phyloP scores from a whole-genome alignment of 1,140 invertebrate species.

The Halesus radiatus region DNA sequence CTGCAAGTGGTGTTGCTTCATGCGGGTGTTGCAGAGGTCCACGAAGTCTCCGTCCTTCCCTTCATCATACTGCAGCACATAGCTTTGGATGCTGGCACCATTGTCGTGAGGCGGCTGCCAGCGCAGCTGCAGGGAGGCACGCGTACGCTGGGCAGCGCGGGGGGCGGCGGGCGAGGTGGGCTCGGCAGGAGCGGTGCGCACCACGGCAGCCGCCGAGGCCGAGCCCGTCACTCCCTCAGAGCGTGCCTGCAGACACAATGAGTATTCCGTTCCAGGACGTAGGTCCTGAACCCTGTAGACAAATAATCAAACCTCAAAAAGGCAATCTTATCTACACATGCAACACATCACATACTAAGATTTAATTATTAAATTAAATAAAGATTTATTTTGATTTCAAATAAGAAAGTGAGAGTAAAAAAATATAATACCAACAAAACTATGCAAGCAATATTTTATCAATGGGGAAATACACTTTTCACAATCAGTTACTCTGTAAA shows the following conservation, averaged over 20 bases:
- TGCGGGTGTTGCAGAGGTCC: constrained; percentile 79
- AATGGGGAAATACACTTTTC: too few species aligned
- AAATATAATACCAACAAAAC: too few species aligned
- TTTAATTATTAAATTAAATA: too few species aligned
- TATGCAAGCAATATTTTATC: too few species aligned
- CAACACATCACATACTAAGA: too few species aligned
- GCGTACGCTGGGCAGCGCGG: constrained; percentile 72
- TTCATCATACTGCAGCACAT: constrained; percentile 85
- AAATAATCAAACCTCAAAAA: constrained; percentile 12
- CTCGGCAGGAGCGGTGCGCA: constrained; percentile 77
- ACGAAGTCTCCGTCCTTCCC: constrained; percentile 77
- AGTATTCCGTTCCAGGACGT: constrained; percentile 85
- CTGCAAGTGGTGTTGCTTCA: constrained; percentile 79
- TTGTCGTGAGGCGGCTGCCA: constrained; percentile 82
- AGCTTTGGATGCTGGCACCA: constrained; percentile 82
- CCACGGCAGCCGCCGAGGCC: constrained; percentile 70
- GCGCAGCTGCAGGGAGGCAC: constrained; percentile 75
- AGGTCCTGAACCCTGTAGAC: constrained; percentile 80
- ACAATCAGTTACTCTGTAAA: too few species aligned
- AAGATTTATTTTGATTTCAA: too few species aligned
- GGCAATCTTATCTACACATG: too few species aligned
- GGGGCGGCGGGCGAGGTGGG: constrained; percentile 75
- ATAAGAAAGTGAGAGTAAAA: too few species aligned
- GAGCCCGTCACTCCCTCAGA: constrained; percentile 68
- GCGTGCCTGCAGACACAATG: constrained; percentile 77